phyloP scores from a whole-genome alignment of 2,888 invertebrate genomes.

The Cremastobaeus sp. region DNA sequence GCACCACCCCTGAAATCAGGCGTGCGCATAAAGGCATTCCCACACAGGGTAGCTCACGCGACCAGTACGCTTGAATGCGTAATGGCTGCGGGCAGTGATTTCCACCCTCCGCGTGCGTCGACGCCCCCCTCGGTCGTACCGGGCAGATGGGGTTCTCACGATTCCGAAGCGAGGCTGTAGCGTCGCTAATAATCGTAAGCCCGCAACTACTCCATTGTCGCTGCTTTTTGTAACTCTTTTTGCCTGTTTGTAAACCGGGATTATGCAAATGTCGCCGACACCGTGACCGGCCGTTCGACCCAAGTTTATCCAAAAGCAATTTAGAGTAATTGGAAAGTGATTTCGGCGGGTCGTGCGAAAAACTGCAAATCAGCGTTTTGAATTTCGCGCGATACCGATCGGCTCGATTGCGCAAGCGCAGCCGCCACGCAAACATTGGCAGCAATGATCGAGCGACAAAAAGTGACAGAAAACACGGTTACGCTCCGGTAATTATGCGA shows the following conservation, averaged over 20 bases:
- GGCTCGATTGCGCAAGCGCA: slow-evolving; percentile 34
- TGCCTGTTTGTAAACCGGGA: slow-evolving; percentile 49
- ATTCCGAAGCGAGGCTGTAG: slow-evolving; percentile 62
- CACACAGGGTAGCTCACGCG: slow-evolving; percentile 70
- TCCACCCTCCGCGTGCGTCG: slow-evolving; percentile 72
- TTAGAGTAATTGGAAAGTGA: slow-evolving; percentile 49
- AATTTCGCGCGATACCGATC: slow-evolving; percentile 24
- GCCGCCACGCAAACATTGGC: too few relatives aligned
- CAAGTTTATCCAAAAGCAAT: slow-evolving; percentile 49
- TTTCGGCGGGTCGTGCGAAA: slow-evolving; percentile 35
- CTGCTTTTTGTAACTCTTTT: slow-evolving; percentile 46
- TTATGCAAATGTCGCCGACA: slow-evolving; percentile 49
- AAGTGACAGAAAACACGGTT: slow-evolving; percentile 34
- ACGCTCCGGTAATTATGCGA: slow-evolving; percentile 18
- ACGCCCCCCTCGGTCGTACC: slow-evolving; percentile 59
- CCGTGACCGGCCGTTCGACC: slow-evolving; percentile 30
- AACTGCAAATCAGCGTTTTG: slow-evolving; percentile 39
- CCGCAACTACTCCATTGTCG: slow-evolving; percentile 55
- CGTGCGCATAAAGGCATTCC: slow-evolving; percentile 72
- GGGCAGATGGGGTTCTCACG: slow-evolving; percentile 76
- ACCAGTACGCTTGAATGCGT: slow-evolving; percentile 74
- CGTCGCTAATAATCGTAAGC: slow-evolving; percentile 69
- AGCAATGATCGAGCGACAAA: slow-evolving; percentile 25
- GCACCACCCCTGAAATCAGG: slow-evolving; percentile 71
- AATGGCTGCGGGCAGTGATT: slow-evolving; percentile 76